Evolutionary conservation across 1,140 invertebrate genomes (phyloP), one percentile per base, ranked within the genome.

Genomic region (Cyrtorhinus lividipennis): DNA sequence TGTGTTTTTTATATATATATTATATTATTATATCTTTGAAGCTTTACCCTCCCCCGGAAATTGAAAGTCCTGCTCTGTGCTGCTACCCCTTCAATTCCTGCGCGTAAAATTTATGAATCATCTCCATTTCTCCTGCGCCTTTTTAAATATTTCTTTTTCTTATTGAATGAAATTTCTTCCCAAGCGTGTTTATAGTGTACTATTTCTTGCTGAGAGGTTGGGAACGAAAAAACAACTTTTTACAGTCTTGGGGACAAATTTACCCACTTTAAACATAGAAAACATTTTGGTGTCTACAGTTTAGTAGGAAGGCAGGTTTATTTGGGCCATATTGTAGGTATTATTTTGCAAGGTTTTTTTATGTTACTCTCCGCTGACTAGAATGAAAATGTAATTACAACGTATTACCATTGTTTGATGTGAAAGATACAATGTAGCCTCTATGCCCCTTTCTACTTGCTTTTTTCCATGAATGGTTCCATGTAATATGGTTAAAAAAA

Each of bases 11-110:
- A 53, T 53, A 53, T 53, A 53, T 53, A 53, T 53, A 53, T 53
- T 53, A 53, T 53, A 53, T 53, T 53, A 53, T 53, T 53, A 53
- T 53, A 53, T 53, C 48, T 53, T 53, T 53, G 48, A 53, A 53
- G 48, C 48, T 53, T 53, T 53, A 53, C 48, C 48, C 48, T 53
- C 8, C 8, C 18, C 8, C 5, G 30, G 15, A 38, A 38, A 38
- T 8, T 8, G 15, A 38, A 8, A 15, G 15, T 8, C 5, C 5
- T 8, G 15, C 5, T 8, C 5, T 38, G 5, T 15, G 30, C 30
- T 38, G 30, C 5, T 38, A 38, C 15, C 15, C 15, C n/a, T n/a
- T n/a, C n/a, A n/a, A n/a, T 38, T 8, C 30, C 30, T 15, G 30
- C 30, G 30, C 30, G 30, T 38, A 5, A 38, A 38, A 5, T 38